Base-by-base conservation (phyloP, 2,797 vertebrate species). In the Glossophaga mutica region DNA sequence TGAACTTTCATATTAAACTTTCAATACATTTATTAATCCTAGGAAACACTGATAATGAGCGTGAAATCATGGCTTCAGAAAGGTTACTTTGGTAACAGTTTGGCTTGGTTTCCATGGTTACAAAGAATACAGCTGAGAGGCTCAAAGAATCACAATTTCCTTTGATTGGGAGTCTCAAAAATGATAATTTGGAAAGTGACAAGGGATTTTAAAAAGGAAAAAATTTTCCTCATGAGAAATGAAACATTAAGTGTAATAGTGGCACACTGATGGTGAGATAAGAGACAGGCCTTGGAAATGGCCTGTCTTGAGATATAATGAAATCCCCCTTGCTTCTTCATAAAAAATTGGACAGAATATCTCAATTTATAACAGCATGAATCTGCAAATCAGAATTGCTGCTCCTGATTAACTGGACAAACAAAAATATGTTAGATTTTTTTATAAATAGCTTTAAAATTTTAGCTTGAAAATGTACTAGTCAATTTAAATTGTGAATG, bases 51-150 rank as follows among this genome's bases (percentile, higher is more conserved):
- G 85, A 59, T 94, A 95, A 93, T 92, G 85, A 96, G 48, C 93
- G 68, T 89, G 78, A 95, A 96, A 92, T 89, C 42, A 81, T 68
- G 44, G 87, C 65, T 95, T 96, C 42, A 50, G 86, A 70, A 87
- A 74, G 39, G 95, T 97, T 97, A 96, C 92, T 96, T 94, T 96
- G 94, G 92, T 74, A 95, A 97, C 95, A 88, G 94, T 97, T 97
- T 97, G 94, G 88, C 46, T 95, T 96, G 95, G 97, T 98, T 97
- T 96, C 97, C 88, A 97, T 96, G 94, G 96, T 93, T 94, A 97
- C 96, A 79, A 94, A 94, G 93, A 95, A 86, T 89, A 55, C 68
- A 94, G 90, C 77, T 65, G 82, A 96, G 73, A 94, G 78, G 87
- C 94, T 95, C 90, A 97, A 94, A 96, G 95, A 95, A 94, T 90